Conservation (phyloP, 2,797 vertebrate genomes). For the Euphonia xanthogaster region DNA sequence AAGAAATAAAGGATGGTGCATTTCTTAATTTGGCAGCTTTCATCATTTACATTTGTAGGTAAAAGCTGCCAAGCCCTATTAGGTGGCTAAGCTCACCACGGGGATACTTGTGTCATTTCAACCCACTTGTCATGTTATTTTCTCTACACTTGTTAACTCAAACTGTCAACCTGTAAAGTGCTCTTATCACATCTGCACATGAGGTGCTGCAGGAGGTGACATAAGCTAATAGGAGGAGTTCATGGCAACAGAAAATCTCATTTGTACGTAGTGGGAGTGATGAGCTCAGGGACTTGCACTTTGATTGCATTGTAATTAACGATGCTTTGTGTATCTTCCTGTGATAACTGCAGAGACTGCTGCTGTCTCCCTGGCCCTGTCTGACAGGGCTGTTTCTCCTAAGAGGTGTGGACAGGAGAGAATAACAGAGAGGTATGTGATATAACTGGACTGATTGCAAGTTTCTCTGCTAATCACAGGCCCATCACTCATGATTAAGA, state of each 20-base stretch:
- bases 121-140: background rate
- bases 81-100: background rate
- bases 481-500: constrained; percentile 47
- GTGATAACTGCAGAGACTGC: constrained; percentile 21
- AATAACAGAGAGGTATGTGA: background rate
- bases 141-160: background rate
- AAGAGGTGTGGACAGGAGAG: constrained; percentile 39
- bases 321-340: constrained; percentile 35
- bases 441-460: constrained; percentile 17
- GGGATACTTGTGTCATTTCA: background rate
- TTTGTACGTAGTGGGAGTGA: constrained; percentile 31
- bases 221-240: constrained; percentile 46
- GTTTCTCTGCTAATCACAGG: constrained; percentile 32
- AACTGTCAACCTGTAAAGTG: constrained; percentile 63
- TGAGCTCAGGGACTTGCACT: constrained; percentile 29
- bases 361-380: background rate
- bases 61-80: constrained; percentile 39
- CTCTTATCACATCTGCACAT: constrained; percentile 15
- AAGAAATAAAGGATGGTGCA: background rate
- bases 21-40: background rate
- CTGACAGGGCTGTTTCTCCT: constrained; percentile 33
- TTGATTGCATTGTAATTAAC: constrained; percentile 59
- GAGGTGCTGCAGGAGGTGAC: constrained; percentile 41
- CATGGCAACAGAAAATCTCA: constrained; percentile 29
- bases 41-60: constrained; percentile 13